Evolutionary conservation across 1,140 invertebrate species (phyloP).

Genomic region (Trinorchestia longiramus): DNA sequence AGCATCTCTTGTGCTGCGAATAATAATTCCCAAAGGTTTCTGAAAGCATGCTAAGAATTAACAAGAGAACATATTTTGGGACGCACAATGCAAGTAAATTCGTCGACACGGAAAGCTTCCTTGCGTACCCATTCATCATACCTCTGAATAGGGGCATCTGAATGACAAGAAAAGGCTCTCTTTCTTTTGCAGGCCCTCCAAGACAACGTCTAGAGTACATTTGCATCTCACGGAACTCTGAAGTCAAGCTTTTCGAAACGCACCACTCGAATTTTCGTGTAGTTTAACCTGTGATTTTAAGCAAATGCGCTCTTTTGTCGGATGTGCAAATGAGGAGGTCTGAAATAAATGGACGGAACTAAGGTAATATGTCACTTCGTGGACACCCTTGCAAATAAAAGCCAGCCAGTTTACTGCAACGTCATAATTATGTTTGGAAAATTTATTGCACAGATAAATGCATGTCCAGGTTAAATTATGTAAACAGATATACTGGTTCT

Average conservation of each 20-base stretch:
- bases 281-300: neutral
- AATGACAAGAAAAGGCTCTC: slow-evolving; percentile 14
- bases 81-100: neutral
- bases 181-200: neutral
- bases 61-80: neutral
- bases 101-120: neutral
- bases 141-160: slow-evolving; percentile 2
- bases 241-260: neutral
- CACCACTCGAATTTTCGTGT: neutral
- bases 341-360: neutral
- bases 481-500: neutral
- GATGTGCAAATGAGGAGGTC: neutral
- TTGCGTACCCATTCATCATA: slow-evolving; percentile 25
- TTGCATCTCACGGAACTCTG: neutral
- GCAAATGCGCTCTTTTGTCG: neutral
- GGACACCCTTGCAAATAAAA: neutral
- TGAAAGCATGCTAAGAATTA: neutral
- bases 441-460: neutral
- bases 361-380: neutral
- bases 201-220: neutral
- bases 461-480: neutral
- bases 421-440: neutral
- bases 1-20: neutral
- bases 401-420: neutral
- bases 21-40: slow-evolving; percentile 23